Evolutionary conservation across 53 echinoderm and acorn worm genomes (phyloP), one percentile per base, ranked within the genome.

Genomic region (Luidia sarsii): DNA sequence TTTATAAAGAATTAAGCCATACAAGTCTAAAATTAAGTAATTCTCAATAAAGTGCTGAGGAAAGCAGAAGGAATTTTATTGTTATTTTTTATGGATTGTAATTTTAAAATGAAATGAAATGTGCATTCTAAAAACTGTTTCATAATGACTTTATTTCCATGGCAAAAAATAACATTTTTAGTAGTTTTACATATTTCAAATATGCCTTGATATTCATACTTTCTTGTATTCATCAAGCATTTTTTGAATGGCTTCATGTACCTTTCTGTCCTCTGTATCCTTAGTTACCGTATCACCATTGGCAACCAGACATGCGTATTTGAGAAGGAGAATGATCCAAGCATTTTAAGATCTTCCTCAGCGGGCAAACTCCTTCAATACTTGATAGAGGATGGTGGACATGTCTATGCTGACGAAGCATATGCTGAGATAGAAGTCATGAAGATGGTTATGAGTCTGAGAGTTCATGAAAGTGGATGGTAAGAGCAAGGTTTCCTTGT

Each of bases 361-460:
- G 99, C 99, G 6, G 99, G 99, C 18, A 99, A 93, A 33, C 87
- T 99, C 24, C 65, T 99, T 34, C 91, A 94, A 67, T 94, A 85
- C 75, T 81, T 87, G 57, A 71, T 99, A 8, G 94, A 99, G 30
- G 94, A 99, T 54, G 99, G 99, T 1, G 91, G 88, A 3, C 99
- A 94, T 28, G 92, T 94, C 29, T 90, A 79, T 29, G 85, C 91
- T 1, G 99, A 91, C 3, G 89, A 99, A 46, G 86, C 91, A 22
- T 99, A 99, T 66, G 99, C 99, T 28, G 99, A 99, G 89, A 99
- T 99, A 20, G 99, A 99, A 63, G 99, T 99, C 39, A 99, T 99
- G 99, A 99, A 99, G 77, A 94, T 99, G 88, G 90, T 99, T 54
- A 99, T 99, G 99, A 94, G 93, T 60, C 85, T 99, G 0, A 86